These are phyloP conservation scores for Ptilonorhynchus violaceus DNA, from an alignment of 2,113 vertebrate genomes.

Conservation along the genomic window DNA sequence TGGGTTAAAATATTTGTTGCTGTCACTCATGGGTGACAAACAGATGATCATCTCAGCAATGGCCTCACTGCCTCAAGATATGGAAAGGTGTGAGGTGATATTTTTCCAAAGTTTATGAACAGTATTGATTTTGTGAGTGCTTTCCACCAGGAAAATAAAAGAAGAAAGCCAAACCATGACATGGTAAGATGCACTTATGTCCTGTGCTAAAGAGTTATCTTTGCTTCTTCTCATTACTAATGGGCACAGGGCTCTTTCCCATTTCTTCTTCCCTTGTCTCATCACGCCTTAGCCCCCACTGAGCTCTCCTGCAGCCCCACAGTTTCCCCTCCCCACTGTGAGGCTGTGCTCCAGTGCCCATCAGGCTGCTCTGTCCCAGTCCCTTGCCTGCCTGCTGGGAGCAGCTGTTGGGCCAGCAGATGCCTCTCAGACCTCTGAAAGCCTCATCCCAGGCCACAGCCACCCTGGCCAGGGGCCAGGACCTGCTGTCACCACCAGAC, in stretches of 20 bases:
- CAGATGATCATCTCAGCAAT: background rate
- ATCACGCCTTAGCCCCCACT: background rate
- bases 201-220: background rate
- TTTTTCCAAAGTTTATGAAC: background rate
- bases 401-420: background rate
- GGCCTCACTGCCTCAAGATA: background rate
- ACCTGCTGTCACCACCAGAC: background rate
- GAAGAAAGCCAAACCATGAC: background rate
- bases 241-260: background rate
- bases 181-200: background rate
- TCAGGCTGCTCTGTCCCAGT: fast-evolving
- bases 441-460: background rate
- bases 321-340: background rate
- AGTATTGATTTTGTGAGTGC: background rate
- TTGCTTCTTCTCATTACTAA: background rate
- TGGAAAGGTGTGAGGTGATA: background rate
- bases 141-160: background rate
- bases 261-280: background rate
- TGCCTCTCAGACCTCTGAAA: background rate
- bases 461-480: background rate
- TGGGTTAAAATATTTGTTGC: background rate
- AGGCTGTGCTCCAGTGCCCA: fast-evolving
- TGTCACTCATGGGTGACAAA: background rate
- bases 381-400: background rate
- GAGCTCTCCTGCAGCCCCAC: background rate